Evolutionary conservation across 2,797 vertebrate species (phyloP).

Genomic region (Danio albolineatus): DNA sequence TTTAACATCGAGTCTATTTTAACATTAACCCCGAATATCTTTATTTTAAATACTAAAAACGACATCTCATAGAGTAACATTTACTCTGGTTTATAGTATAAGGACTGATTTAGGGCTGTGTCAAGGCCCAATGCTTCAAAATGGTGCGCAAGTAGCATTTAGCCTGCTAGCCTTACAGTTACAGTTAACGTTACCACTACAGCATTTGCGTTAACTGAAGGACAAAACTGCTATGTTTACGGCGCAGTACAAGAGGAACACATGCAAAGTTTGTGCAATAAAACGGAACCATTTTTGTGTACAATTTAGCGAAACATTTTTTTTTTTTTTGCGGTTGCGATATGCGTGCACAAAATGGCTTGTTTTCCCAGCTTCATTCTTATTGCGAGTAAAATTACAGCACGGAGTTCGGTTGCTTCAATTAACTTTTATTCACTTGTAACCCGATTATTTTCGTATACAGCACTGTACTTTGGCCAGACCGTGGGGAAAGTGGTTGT

Average conservation of each 20-base stretch:
- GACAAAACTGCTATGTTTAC: background rate
- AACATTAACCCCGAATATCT: no score
- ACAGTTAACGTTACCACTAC: background rate
- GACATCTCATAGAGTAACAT: background rate
- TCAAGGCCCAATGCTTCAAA: constrained; percentile 52
- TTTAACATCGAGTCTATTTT: no score
- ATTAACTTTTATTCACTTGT: background rate
- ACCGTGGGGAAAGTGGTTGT: background rate
- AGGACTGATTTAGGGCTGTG: background rate
- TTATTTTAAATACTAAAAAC: background rate
- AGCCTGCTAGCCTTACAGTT: constrained; percentile 25
- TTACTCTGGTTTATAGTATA: background rate
- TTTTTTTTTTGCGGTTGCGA: background rate
- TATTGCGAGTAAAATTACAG: constrained; percentile 1
- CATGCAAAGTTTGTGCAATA: background rate
- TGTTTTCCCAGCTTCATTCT: constrained; percentile 4
- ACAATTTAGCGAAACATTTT: background rate
- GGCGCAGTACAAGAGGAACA: background rate
- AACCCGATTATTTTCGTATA: background rate
- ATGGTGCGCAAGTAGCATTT: constrained; percentile 58
- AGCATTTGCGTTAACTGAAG: background rate
- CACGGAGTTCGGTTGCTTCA: background rate
- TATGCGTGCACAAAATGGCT: constrained; percentile 42
- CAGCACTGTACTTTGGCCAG: background rate
- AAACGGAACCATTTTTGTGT: background rate